Conservation (phyloP, 2,888 invertebrate genomes). For the Brachyopa scutellaris region DNA sequence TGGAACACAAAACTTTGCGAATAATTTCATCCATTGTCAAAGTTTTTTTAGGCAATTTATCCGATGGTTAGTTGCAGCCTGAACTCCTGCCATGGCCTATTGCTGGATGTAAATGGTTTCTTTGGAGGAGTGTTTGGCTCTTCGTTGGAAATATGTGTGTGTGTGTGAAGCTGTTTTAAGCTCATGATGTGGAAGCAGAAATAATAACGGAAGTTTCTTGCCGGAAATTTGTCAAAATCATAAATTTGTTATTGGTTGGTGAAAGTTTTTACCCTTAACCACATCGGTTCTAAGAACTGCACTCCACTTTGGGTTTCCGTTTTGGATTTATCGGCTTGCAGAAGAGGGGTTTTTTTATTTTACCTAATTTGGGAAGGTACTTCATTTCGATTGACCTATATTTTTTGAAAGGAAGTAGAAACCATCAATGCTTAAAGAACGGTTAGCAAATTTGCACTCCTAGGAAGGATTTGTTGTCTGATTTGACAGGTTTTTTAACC, state of each 20-base stretch:
- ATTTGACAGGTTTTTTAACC: no score
- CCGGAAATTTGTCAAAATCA: constrained; percentile 63
- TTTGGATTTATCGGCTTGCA: constrained; percentile 14
- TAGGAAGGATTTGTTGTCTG: no score
- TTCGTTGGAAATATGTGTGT: constrained; percentile 3
- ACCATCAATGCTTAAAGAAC: background rate
- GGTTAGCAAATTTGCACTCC: no score
- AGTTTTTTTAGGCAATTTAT: constrained; percentile 70
- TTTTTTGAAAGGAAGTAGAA: background rate
- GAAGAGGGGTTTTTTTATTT: background rate
- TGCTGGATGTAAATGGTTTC: constrained; percentile 53
- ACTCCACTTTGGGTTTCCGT: background rate
- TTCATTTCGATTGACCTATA: constrained; percentile 15
- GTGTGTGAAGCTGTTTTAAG: no score
- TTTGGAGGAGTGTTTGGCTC: constrained; percentile 14
- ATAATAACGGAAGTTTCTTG: constrained; percentile 28
- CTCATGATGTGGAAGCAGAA: constrained; percentile 14
- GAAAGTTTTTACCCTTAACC: constrained; percentile 44
- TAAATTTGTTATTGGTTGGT: constrained; percentile 63
- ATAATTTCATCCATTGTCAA: constrained; percentile 69
- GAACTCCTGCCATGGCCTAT: constrained; percentile 40
- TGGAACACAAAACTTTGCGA: constrained; percentile 59
- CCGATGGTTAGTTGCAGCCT: constrained; percentile 47
- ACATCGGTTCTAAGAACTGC: constrained; percentile 15
- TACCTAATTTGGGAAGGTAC: background rate